Evolutionary conservation across 2,797 vertebrate species (phyloP), one percentile per base, ranked within the genome.

Genomic region (Spondyliosoma cantharus): DNA sequence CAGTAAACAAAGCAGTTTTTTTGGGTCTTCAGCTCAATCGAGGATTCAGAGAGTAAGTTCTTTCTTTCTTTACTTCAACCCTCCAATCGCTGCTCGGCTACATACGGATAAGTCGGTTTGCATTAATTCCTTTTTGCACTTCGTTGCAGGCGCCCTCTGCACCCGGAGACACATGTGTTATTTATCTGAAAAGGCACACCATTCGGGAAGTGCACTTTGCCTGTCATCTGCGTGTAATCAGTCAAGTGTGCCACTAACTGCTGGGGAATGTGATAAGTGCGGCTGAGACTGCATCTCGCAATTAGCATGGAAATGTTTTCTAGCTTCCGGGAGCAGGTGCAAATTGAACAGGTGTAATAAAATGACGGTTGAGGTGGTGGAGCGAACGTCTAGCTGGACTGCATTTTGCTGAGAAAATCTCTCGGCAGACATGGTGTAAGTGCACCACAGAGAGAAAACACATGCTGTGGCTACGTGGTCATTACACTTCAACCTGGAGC

Each of bases 181-280:
- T 88, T 86, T 76, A 84, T 78, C 74, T 24, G 65, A 75, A 72
- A 48, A 69, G 42, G 59, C 83, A 77, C 78, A 80, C 82, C 64
- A 69, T 69, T 50, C 42, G 43, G 71, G 64, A 83, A 79, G 83
- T 81, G 86, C 72, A 74, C 84, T 85, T 80, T 74, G 37, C 73
- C 78, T 65, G 65, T 87, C 75, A 78, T 83, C 83, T 64, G 81
- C 80, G 79, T 69, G 67, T 76, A 93, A 91, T 92, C 87, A 83
- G 76, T 49, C 49, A 54, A 77, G 72, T 75, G 78, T 67, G 74
- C 76, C 46, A 79, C 78, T 78, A 81, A 84, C 87, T 86, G 86
- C 75, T 37, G 25, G 85, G 68, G 83, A 86, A 81, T 74, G 24
- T 57, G 69, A 68, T 75, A 85, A 80, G 81, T 71, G 78, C 13